phyloP scores from a whole-genome alignment of 2,113 vertebrate genomes.

The Steatornis caripensis region DNA sequence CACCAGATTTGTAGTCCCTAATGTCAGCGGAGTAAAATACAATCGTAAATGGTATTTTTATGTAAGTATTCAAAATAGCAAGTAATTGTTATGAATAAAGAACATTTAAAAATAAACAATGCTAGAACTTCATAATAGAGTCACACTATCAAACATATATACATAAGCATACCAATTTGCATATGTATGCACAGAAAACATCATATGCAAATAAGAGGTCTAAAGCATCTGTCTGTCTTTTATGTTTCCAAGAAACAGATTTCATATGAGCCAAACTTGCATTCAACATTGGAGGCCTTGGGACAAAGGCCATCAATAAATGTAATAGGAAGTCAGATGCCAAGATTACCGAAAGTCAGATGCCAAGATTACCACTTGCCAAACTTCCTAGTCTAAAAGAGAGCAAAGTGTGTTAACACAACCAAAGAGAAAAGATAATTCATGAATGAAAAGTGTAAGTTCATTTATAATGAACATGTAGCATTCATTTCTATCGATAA shows the following conservation, averaged over 20 bases:
- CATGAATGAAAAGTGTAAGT: not conserved
- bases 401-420: not conserved
- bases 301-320: not conserved
- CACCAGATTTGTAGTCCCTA: not conserved
- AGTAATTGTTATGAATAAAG: not conserved
- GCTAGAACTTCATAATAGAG: not conserved
- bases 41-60: not conserved
- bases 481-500: not conserved
- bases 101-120: not conserved
- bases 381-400: not conserved
- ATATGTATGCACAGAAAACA: not conserved
- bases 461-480: not conserved
- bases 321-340: not conserved
- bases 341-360: not conserved
- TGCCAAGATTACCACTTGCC: not conserved
- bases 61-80: not conserved
- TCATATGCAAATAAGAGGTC: not conserved
- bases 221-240: not conserved
- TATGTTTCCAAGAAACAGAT: not conserved
- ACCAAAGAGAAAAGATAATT: not conserved
- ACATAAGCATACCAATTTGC: not conserved
- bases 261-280: not conserved
- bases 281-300: not conserved
- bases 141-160: not conserved
- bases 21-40: not conserved